Evolutionary conservation across 2,113 vertebrate species (phyloP).

Genomic region (Psammodynastes pulverulentus): DNA sequence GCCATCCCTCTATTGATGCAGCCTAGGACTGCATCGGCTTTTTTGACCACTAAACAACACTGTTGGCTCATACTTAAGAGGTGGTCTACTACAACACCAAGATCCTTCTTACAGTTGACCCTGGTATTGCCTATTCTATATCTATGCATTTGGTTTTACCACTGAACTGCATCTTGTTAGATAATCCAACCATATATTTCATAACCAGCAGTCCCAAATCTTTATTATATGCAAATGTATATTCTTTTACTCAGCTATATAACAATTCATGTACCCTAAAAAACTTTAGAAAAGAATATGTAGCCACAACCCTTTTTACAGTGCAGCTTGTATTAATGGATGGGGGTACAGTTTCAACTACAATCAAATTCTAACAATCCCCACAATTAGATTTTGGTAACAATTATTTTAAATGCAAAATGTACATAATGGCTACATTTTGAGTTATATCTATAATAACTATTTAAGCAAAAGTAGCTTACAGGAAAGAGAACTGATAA

Average conservation of each 20-base stretch:
- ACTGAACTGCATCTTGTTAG: not conserved
- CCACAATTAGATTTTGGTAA: not conserved
- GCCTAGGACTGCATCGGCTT: not conserved
- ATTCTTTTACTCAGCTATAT: not conserved
- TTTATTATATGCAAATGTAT: not conserved
- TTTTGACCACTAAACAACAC: not conserved
- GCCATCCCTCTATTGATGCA: not conserved
- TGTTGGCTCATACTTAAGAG: not conserved
- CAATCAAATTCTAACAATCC: not conserved
- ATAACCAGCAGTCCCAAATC: not conserved
- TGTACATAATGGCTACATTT: not conserved
- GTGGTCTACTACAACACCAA: not conserved
- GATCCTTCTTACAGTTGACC: not conserved
- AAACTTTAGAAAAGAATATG: not conserved
- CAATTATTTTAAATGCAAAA: not conserved
- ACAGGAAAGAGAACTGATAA: not conserved
- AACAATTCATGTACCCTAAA: not conserved
- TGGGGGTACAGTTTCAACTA: not conserved
- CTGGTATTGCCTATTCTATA: not conserved
- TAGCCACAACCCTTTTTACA: not conserved
- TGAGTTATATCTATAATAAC: accelerated
- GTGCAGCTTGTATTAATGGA: not conserved
- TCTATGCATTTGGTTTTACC: not conserved
- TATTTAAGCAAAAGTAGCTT: not conserved
- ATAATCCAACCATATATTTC: not conserved